Evolutionary conservation across 1,140 invertebrate species (phyloP).

Genomic region (Macrosteles quadrilineatus): DNA sequence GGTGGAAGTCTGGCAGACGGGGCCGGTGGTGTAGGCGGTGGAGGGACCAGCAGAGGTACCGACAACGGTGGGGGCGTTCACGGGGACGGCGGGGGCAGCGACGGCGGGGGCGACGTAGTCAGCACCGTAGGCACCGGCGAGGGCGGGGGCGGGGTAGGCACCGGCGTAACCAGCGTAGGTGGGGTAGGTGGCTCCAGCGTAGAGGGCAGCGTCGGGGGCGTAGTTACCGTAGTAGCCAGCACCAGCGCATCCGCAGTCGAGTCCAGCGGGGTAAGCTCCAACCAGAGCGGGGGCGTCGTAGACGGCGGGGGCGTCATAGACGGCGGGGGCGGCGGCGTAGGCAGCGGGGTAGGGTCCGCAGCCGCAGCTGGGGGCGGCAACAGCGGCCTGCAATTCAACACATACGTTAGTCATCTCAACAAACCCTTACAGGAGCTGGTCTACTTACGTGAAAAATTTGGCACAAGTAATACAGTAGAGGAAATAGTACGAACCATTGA

Average conservation of each 20-base stretch:
- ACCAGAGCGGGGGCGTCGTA: background rate
- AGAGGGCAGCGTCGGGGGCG: too few species aligned
- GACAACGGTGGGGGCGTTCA: background rate
- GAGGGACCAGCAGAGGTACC: background rate
- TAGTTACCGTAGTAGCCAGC: background rate
- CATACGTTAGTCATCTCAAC: too few species aligned
- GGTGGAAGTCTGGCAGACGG: slow-evolving; percentile 5
- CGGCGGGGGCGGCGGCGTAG: background rate
- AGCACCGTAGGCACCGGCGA: background rate
- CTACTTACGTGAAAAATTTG: too few species aligned
- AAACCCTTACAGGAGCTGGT: too few species aligned
- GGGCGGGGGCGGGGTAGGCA: background rate
- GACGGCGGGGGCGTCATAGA: background rate
- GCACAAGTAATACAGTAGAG: too few species aligned
- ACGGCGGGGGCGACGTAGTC: background rate
- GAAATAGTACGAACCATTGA: too few species aligned
- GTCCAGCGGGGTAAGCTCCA: background rate
- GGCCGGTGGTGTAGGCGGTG: background rate
- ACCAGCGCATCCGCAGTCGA: background rate
- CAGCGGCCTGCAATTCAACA: too few species aligned
- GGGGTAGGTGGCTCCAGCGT: too few species aligned
- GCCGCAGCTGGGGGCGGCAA: too few species aligned
- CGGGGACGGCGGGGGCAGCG: background rate
- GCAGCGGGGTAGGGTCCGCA: background rate
- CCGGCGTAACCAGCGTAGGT: background rate